These are phyloP conservation scores for Chanos chanos DNA, from an alignment of 2,797 vertebrate genomes.

Conservation along the genomic window DNA sequence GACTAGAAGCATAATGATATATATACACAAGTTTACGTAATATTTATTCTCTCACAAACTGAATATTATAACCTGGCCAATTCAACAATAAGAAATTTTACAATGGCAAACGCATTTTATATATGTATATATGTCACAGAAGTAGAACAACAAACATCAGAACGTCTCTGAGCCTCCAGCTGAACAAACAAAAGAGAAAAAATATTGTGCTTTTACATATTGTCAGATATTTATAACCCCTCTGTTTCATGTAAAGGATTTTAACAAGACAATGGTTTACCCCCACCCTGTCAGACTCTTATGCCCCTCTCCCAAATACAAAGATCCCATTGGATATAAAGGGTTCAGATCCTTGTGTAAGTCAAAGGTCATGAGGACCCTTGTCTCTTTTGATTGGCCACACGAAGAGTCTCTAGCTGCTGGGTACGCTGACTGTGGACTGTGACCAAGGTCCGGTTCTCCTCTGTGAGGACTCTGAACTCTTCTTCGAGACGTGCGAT, in stretches of 20 bases:
- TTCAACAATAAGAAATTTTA: too few relatives aligned
- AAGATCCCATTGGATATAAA: too few relatives aligned
- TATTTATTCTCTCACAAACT: slow-evolving; percentile 3
- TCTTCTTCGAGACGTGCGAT: slow-evolving; percentile 85
- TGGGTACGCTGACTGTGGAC: slow-evolving; percentile 85
- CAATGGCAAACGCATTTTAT: too few relatives aligned
- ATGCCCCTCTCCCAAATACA: too few relatives aligned
- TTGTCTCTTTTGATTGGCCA: slow-evolving; percentile 80
- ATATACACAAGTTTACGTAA: too few relatives aligned
- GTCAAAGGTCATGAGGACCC: slow-evolving; percentile 85
- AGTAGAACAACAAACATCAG: not conserved
- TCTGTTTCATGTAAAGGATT: not conserved
- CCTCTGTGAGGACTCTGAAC: slow-evolving; percentile 85
- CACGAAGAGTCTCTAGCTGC: slow-evolving; percentile 88
- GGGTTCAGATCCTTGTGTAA: slow-evolving; percentile 24
- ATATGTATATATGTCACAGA: too few relatives aligned
- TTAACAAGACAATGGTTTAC: not conserved
- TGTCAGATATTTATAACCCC: too few relatives aligned
- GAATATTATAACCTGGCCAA: slow-evolving; percentile 13
- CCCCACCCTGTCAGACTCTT: not conserved
- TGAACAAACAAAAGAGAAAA: not conserved
- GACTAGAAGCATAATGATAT: too few relatives aligned
- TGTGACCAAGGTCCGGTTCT: slow-evolving; percentile 85
- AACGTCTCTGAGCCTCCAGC: not conserved
- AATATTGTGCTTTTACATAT: not conserved